Base-by-base conservation (phyloP, 2,888 invertebrate species). In the Drosophila rubida region DNA sequence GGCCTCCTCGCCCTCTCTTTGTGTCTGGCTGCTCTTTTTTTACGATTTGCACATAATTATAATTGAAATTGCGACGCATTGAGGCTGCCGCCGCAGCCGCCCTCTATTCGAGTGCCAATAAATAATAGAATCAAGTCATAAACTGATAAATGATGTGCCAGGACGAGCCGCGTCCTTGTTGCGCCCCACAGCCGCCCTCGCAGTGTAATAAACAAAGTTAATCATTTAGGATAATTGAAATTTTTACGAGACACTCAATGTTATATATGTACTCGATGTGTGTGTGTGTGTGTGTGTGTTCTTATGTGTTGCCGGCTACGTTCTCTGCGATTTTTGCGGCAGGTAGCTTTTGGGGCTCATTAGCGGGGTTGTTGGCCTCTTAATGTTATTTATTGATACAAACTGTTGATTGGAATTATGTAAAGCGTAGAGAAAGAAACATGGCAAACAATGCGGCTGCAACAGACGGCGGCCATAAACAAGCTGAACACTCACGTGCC, bases 71-170 rank as follows among this genome's bases (percentile, higher is more conserved):
- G 81, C 80, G 78, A 71, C 70, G 81, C 69, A 65, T 71, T 73
- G 64, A 50, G 50, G 50, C 54, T 19, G 45, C 19, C 60, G 7
- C 11, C 48, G 6, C 11, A 49, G 32, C 64, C 27, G 55, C 62
- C 75, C 68, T 61, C 60, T 61, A 64, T 84, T 81, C 63, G 78
- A 75, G 77, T 81, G 80, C 85, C 87, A 88, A 89, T 89, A 90
- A 89, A 89, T 89, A 88, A 89, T 88, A 88, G 86, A 88, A 89
- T 90, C 86, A 89, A 90, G 89, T 87, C 88, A 88, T 89, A 89
- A 89, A 90, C 80, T 85, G 82, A 84, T 85, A 81, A 87, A 83
- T 84, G 82, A 84, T 87, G 82, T 65, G 75, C 70, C 80, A 64
- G 44, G 51, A 60, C 45, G 70, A 41, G 14, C 32, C 27, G 42